Evolutionary conservation across 2,888 invertebrate genomes (phyloP).

Genomic region (Elegia similella): DNA sequence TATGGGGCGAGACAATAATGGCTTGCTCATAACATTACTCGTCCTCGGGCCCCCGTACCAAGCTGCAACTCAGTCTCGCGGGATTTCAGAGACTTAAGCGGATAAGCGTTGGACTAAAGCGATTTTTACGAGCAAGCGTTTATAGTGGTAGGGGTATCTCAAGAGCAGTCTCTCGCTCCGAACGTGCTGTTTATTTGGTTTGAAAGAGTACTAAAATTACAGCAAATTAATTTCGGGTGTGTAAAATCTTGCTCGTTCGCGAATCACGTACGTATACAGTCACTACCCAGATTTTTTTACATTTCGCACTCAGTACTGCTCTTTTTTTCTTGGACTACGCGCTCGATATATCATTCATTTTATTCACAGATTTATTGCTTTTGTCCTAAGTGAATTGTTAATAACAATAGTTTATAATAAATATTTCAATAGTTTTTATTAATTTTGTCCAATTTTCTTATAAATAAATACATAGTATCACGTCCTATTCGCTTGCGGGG

Average conservation of each 20-base stretch:
- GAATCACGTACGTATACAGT: conserved; percentile 26
- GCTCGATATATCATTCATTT: not conserved
- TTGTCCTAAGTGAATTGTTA: no score
- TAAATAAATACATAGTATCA: no score
- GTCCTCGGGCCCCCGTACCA: conserved; percentile 70
- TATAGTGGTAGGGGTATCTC: conserved; percentile 54
- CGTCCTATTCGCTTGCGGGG: no score
- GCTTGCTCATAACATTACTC: conserved; percentile 82
- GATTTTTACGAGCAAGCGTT: conserved; percentile 28
- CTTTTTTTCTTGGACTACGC: conserved; percentile 8
- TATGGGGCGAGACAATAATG: conserved; percentile 82
- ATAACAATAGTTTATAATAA: no score
- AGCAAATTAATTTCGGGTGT: conserved; percentile 48
- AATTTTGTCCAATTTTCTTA: no score
- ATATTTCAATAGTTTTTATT: no score
- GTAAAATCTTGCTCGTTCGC: conserved; percentile 44
- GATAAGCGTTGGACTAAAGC: conserved; percentile 22
- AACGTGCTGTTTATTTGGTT: conserved; percentile 59
- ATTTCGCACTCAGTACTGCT: conserved; percentile 13
- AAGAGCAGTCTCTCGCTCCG: conserved; percentile 54
- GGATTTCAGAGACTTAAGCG: conserved; percentile 44
- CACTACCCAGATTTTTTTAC: conserved; percentile 4
- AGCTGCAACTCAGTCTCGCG: conserved; percentile 50
- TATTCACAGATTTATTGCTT: no score
- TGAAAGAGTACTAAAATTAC: conserved; percentile 55